Evolutionary conservation across 2,797 vertebrate species (phyloP), one percentile per base, ranked within the genome.

Genomic region (Smutsia temminckii): DNA sequence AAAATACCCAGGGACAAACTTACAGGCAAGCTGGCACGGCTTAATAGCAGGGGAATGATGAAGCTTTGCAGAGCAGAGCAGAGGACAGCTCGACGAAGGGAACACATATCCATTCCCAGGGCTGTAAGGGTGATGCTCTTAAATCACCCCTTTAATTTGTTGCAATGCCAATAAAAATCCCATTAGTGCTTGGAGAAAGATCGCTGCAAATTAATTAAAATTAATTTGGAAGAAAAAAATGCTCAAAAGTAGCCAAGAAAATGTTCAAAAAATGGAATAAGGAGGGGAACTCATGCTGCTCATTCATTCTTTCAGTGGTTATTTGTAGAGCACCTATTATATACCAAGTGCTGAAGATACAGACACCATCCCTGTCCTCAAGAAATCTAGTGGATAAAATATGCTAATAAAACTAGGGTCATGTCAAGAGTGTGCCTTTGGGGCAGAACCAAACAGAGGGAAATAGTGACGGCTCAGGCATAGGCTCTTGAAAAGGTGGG

Each of bases 181-280:
- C 80, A 93, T 68, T 64, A 87, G 71, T 42, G 37, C 37, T 32
- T 49, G 0, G 25, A 37, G 85, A 74, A 91, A 63, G 25, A 93
- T 72, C 37, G 63, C 51, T 29, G 75, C 59, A 42, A 85, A 92
- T 83, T 92, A 79, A 85, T 74, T 81, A 49, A 61, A 92, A 93
- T 92, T 93, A 87, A 96, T 97, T 77, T 49, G 34, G 51, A 91
- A 75, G 69, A 55, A 86, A 79, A 85, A 72, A 61, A 11, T 63
- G n/a, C 59, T 72, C 17, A 40, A 85, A 64, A 57, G 51, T 13
- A 37, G n/a, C 85, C 57, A 88, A 93, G 81, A 74, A 96, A 85
- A 72, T 18, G 12, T 51, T 66, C 11, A 37, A 93, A 68, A 83
- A 66, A 71, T 18, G n/a, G 57, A 88, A 34, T 16, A 29, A 74